A percentile compares a stretch with the other conserved stretches of the same genome.
Evolutionary conservation across 2,797 vertebrate species (phyloP).

Genomic region (Australoheros facetus): DNA sequence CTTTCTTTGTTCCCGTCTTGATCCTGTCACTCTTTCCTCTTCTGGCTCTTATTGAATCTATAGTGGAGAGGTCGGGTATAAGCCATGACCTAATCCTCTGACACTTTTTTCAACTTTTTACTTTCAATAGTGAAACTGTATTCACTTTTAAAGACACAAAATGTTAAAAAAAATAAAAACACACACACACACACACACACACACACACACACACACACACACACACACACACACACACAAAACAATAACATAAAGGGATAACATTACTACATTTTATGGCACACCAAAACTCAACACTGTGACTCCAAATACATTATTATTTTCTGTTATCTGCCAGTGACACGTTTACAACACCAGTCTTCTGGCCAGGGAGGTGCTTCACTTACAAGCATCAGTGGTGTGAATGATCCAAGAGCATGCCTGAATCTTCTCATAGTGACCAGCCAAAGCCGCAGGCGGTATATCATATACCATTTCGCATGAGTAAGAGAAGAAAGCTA

Average conservation of each 20-base stretch:
- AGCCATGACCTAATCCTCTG: neutral
- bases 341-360: conserved; percentile 8
- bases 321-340: conserved; percentile 25
- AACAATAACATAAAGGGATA: neutral
- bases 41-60: conserved; percentile 31
- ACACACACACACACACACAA: rapidly evolving
- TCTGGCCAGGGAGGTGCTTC: conserved; percentile 11
- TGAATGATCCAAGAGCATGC: neutral
- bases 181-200: rapidly evolving
- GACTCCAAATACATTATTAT: neutral
- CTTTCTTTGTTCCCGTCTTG: conserved; percentile 14
- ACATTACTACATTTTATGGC: neutral
- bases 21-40: conserved; percentile 11
- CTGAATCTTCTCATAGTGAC: conserved; percentile 9
- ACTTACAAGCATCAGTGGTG: neutral
- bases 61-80: conserved; percentile 45
- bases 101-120: conserved; percentile 6
- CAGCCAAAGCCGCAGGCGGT: neutral
- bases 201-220: rapidly evolving
- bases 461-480: conserved; percentile 12
- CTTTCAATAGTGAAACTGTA: neutral
- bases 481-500: neutral
- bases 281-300: neutral
- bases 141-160: rapidly evolving
- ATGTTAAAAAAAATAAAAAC: rapidly evolving